Conservation (phyloP, 2,797 vertebrate genomes). For the Toxotes lorentzi region DNA sequence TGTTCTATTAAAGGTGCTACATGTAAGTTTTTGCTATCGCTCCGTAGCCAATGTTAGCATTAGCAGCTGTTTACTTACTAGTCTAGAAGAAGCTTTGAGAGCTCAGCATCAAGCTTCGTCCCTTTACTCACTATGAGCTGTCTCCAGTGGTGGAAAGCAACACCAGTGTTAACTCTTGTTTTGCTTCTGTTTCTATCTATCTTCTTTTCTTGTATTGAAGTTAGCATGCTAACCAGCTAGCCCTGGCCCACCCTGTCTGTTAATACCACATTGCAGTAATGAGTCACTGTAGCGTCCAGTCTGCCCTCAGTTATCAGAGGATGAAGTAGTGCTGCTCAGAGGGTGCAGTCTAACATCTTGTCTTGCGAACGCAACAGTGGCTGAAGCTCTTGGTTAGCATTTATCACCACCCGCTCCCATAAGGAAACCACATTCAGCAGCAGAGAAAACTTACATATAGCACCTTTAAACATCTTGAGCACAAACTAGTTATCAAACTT, state of each 20-base stretch:
- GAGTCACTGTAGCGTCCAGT: neutral
- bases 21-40: neutral
- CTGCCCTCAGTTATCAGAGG: too few species aligned
- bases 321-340: too few species aligned
- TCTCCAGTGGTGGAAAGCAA: too few species aligned
- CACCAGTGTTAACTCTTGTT: neutral
- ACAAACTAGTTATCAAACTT: conserved; percentile 32
- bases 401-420: too few species aligned
- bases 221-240: neutral
- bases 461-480: conserved; percentile 15
- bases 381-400: too few species aligned
- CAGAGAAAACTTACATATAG: neutral
- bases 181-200: neutral
- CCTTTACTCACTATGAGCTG: neutral
- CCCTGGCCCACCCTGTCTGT: neutral
- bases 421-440: neutral
- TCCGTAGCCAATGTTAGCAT: neutral
- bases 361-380: too few species aligned
- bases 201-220: neutral
- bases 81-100: neutral
- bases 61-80: neutral
- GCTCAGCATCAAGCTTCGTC: neutral
- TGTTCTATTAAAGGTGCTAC: conserved; percentile 7
- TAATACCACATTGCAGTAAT: neutral
- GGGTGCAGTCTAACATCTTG: too few species aligned